Conservation (phyloP, 2,113 vertebrate genomes). For the Vulpes lagopus region DNA sequence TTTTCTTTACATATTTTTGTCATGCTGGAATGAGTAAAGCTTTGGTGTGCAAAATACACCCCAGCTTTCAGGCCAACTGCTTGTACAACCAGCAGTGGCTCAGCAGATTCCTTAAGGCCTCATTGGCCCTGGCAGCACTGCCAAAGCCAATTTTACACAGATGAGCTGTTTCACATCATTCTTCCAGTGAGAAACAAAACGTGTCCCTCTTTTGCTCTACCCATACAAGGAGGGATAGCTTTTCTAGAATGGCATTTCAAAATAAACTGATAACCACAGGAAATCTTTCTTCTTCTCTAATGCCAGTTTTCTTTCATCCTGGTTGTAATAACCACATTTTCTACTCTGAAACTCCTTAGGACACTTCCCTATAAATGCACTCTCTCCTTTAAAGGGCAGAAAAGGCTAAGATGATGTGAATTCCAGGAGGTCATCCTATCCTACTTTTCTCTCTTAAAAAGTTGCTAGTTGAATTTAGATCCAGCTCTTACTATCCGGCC, state of each 20-base stretch:
- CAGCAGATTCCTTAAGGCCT: conserved; percentile 71
- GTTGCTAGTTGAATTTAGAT: conserved; percentile 38
- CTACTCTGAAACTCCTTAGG: neutral
- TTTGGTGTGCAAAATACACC: conserved; percentile 31
- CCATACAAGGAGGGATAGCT: neutral
- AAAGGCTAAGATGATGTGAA: neutral
- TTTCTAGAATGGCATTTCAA: conserved; percentile 34
- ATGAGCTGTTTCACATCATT: conserved; percentile 28
- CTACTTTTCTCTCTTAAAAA: conserved; percentile 24
- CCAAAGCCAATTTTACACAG: conserved; percentile 54
- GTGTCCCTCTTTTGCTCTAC: neutral
- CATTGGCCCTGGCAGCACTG: neutral
- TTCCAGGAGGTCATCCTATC: neutral
- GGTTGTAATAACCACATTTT: conserved; percentile 7
- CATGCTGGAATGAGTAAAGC: conserved; percentile 23
- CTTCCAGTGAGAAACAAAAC: conserved; percentile 38
- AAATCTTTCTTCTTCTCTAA: conserved; percentile 11
- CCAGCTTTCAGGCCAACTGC: neutral
- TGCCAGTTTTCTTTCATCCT: conserved; percentile 47
- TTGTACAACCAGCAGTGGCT: conserved; percentile 50
- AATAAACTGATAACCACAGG: conserved; percentile 30
- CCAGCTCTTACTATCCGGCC: neutral
- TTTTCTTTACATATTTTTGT: conserved; percentile 26
- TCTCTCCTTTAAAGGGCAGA: conserved; percentile 54
- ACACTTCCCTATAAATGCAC: conserved; percentile 17